Conservation (phyloP, 2,888 invertebrate genomes). For the Trilocha varians region DNA sequence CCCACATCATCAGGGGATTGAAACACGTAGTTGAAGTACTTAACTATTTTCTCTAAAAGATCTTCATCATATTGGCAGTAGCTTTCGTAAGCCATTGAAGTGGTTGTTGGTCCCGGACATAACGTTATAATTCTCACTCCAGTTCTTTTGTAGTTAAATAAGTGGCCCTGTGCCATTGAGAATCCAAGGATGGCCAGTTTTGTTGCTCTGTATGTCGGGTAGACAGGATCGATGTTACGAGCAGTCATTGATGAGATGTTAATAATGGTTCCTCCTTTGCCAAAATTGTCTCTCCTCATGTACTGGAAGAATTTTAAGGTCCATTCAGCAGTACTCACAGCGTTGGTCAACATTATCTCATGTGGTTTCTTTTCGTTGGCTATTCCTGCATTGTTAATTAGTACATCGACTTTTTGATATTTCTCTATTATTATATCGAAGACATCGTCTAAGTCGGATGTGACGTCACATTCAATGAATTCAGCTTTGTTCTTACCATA, state of each 20-base stretch:
- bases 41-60: neutral
- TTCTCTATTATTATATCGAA: slow-evolving; percentile 23
- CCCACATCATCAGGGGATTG: neutral
- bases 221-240: slow-evolving; percentile 43
- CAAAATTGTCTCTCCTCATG: slow-evolving; percentile 58
- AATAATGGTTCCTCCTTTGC: slow-evolving; percentile 72
- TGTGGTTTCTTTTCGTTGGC: slow-evolving; percentile 10
- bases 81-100: neutral
- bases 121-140: slow-evolving; percentile 50
- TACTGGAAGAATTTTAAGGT: slow-evolving; percentile 60
- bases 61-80: neutral
- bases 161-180: slow-evolving; percentile 43
- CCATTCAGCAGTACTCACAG: slow-evolving; percentile 23
- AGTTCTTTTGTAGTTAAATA: slow-evolving; percentile 37
- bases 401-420: slow-evolving; percentile 36
- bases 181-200: slow-evolving; percentile 65
- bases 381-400: slow-evolving; percentile 48
- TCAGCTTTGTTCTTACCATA: slow-evolving; percentile 45
- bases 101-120: slow-evolving; percentile 51
- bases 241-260: slow-evolving; percentile 74
- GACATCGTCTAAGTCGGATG: slow-evolving; percentile 34
- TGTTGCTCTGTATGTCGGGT: slow-evolving; percentile 70
- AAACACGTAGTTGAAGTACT: neutral
- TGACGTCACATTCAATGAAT: slow-evolving; percentile 61
- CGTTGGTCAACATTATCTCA: slow-evolving; percentile 27